These are phyloP conservation scores for Epizoanthus illoricatus DNA, from an alignment of 92 coral and sea anemone species.

Conservation along the genomic window DNA sequence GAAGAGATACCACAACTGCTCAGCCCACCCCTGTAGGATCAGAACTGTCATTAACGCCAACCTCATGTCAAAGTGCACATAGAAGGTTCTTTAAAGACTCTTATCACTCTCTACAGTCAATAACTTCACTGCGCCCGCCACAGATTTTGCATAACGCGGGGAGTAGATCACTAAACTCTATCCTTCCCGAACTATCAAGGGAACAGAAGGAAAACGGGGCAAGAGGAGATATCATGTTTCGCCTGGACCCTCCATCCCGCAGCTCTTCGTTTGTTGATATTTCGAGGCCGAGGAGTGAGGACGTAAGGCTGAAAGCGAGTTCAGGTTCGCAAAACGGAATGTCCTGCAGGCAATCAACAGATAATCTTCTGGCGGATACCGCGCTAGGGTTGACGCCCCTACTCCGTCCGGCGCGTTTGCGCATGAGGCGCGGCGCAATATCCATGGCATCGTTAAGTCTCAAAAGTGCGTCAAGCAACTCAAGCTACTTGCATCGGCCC, in stretches of 20 bases:
- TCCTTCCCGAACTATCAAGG: slow-evolving; percentile 49
- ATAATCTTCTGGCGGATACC: slow-evolving; percentile 29
- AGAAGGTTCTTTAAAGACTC: slow-evolving; percentile 55
- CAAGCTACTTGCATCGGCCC: slow-evolving; percentile 67
- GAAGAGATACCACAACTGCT: slow-evolving; percentile 46
- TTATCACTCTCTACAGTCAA: slow-evolving; percentile 54
- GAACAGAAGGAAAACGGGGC: slow-evolving; percentile 37
- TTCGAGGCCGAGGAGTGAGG: slow-evolving; percentile 36
- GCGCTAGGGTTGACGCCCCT: background rate
- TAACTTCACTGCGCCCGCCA: slow-evolving; percentile 51
- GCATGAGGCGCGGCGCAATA: slow-evolving; percentile 92
- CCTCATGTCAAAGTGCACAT: slow-evolving; percentile 40
- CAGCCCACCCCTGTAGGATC: slow-evolving; percentile 35
- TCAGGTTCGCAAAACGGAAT: background rate
- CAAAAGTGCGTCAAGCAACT: slow-evolving; percentile 80
- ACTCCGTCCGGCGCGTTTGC: slow-evolving; percentile 41
- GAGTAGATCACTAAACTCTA: slow-evolving; percentile 67
- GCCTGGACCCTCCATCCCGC: slow-evolving; percentile 61
- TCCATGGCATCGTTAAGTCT: slow-evolving; percentile 91
- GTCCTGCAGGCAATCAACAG: slow-evolving; percentile 3
- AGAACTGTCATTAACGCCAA: slow-evolving; percentile 40
- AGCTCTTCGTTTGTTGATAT: slow-evolving; percentile 62
- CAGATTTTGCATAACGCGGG: slow-evolving; percentile 27
- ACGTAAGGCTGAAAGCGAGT: background rate
- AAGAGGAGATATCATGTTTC: slow-evolving; percentile 51